These are phyloP conservation scores for Aelia acuminata DNA, from an alignment of 2,888 invertebrate species.

Conservation along the genomic window DNA sequence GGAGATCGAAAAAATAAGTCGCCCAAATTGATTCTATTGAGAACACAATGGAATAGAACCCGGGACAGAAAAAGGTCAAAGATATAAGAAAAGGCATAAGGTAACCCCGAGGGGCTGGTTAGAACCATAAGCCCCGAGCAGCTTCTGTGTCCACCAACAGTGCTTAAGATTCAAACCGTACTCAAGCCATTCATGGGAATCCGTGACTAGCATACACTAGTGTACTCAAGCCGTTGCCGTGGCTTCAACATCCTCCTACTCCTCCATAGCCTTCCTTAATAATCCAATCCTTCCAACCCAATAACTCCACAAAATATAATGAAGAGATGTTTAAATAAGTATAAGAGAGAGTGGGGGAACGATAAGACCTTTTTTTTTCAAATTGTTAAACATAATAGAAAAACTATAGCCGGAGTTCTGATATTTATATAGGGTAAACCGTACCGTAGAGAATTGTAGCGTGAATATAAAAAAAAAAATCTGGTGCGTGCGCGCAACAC, in stretches of 20 bases:
- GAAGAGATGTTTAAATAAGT: background rate
- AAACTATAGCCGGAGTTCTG: no score
- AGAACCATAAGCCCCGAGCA: background rate
- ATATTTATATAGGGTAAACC: no score
- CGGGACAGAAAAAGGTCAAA: background rate
- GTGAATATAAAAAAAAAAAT: no score
- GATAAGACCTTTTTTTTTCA: no score
- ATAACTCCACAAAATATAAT: background rate
- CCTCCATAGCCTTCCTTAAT: background rate
- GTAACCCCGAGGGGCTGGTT: background rate
- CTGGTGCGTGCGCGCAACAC: no score
- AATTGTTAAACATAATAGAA: no score
- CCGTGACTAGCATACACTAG: constrained; percentile 11
- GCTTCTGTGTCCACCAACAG: constrained; percentile 29
- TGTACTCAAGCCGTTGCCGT: background rate
- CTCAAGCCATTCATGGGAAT: constrained; percentile 43
- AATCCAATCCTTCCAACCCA: background rate
- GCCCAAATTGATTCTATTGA: background rate
- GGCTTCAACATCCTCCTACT: no score
- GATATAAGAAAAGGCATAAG: background rate
- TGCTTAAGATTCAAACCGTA: constrained; percentile 25
- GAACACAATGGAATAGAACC: constrained; percentile 2
- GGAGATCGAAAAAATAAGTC: no score
- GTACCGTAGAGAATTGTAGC: no score
- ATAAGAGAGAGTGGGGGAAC: no score